These are phyloP conservation scores for Galendromus occidentalis DNA, from an alignment of 1,140 invertebrate genomes.

Conservation along the genomic window DNA sequence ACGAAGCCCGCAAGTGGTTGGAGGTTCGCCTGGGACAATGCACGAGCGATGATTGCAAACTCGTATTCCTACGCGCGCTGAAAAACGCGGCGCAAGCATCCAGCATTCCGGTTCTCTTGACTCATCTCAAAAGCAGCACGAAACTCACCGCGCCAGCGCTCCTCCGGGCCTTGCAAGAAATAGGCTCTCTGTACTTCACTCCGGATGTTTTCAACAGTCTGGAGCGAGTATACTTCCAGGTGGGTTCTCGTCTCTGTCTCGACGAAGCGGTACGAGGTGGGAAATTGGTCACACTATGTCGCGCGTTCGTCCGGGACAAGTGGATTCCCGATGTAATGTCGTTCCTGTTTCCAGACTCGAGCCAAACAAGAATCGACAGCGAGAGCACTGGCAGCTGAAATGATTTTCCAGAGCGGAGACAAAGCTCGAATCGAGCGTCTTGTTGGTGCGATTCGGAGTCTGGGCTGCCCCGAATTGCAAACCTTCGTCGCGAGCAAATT, in stretches of 20 bases:
- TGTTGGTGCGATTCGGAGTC: background rate
- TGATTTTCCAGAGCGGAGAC: slow-evolving; percentile 37
- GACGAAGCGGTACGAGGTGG: too few relatives aligned
- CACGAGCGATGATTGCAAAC: slow-evolving; percentile 34
- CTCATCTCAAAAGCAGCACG: slow-evolving; percentile 32
- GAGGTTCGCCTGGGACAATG: slow-evolving; percentile 28
- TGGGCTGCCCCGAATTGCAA: slow-evolving; percentile 12
- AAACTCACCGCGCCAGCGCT: slow-evolving; percentile 37
- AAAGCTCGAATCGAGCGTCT: slow-evolving; percentile 13
- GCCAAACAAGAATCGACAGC: slow-evolving; percentile 45
- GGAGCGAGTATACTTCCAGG: background rate
- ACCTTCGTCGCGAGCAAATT: background rate
- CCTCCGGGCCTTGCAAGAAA: slow-evolving; percentile 39
- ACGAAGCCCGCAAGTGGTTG: slow-evolving; percentile 18
- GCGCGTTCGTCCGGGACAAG: background rate
- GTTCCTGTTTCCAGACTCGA: slow-evolving; percentile 31
- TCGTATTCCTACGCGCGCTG: slow-evolving; percentile 41
- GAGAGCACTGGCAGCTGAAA: slow-evolving; percentile 45
- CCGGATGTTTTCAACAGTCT: background rate
- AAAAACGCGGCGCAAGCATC: slow-evolving; percentile 40
- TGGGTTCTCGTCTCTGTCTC: background rate
- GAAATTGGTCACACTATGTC: too few relatives aligned
- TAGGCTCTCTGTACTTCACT: slow-evolving; percentile 22
- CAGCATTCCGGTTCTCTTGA: slow-evolving; percentile 38
- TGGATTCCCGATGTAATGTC: slow-evolving; percentile 6